Evolutionary conservation across 2,888 invertebrate genomes (phyloP).

Genomic region (Dusona sp.): DNA sequence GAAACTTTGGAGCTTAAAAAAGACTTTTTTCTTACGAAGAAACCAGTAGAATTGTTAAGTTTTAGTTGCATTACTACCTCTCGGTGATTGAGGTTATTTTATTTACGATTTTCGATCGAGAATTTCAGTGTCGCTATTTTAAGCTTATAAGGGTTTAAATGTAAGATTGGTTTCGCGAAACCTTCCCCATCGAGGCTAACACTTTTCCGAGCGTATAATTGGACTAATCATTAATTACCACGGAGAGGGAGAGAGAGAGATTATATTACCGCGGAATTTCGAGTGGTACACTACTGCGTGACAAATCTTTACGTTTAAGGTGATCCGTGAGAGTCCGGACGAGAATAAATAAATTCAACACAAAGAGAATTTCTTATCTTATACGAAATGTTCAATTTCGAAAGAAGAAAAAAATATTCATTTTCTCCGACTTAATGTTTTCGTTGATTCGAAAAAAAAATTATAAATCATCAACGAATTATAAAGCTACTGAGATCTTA

Average conservation of each 20-base stretch:
- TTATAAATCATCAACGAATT: neutral
- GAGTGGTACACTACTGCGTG: constrained; percentile 5
- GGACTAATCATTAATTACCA: constrained; percentile 60
- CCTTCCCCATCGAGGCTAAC: constrained; percentile 9
- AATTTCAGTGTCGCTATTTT: constrained; percentile 3
- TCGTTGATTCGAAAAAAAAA: neutral
- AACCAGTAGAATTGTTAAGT: too few species aligned
- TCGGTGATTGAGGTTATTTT: too few species aligned
- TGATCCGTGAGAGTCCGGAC: neutral
- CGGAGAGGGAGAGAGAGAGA: constrained; percentile 1
- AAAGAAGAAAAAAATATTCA: neutral
- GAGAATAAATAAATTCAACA: constrained; percentile 10
- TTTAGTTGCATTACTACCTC: too few species aligned
- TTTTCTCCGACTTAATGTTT: neutral
- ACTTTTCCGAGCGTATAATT: constrained; percentile 52
- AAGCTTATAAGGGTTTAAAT: neutral
- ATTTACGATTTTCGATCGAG: neutral
- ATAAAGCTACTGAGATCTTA: neutral
- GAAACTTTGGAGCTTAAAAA: too few species aligned
- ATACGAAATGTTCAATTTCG: neutral
- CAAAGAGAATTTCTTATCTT: neutral
- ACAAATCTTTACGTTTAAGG: neutral
- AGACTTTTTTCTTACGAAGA: too few species aligned
- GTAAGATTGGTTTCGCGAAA: constrained; percentile 23
- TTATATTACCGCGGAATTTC: constrained; percentile 18